phyloP scores from a whole-genome alignment of 1,140 invertebrate species.

The Doryteuthis pealeii region DNA sequence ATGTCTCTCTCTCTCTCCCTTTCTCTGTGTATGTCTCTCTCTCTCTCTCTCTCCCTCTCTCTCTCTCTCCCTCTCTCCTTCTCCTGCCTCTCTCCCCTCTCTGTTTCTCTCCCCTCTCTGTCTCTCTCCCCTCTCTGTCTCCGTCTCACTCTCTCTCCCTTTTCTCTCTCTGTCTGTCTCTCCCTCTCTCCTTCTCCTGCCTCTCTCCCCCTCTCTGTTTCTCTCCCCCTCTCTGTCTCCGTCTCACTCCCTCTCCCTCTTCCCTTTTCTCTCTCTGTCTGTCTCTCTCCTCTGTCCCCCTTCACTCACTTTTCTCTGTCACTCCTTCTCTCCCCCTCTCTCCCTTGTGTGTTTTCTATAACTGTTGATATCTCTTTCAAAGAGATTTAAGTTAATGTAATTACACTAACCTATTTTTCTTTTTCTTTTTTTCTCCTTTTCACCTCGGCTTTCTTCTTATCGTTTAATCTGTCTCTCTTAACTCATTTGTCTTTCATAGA shows the following conservation, averaged over 20 bases:
- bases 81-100: too few relatives aligned
- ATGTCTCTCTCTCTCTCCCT: not conserved
- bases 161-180: not conserved
- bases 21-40: not conserved
- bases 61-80: too few relatives aligned
- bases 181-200: not conserved
- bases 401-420: too few relatives aligned
- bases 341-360: not conserved
- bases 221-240: constrained; percentile 5
- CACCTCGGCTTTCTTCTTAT: not conserved
- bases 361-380: too few relatives aligned
- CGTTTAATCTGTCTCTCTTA: too few relatives aligned
- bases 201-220: not conserved
- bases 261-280: not conserved
- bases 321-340: not conserved
- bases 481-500: too few relatives aligned
- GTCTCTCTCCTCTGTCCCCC: not conserved
- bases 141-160: not conserved
- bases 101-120: too few relatives aligned
- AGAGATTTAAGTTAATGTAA: too few relatives aligned
- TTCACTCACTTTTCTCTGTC: not conserved
- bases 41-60: not conserved
- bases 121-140: not conserved
- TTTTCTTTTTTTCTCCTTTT: too few relatives aligned
- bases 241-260: constrained; percentile 8